phyloP scores from a whole-genome alignment of 2,888 invertebrate genomes.

The Drosophila macrospina region DNA sequence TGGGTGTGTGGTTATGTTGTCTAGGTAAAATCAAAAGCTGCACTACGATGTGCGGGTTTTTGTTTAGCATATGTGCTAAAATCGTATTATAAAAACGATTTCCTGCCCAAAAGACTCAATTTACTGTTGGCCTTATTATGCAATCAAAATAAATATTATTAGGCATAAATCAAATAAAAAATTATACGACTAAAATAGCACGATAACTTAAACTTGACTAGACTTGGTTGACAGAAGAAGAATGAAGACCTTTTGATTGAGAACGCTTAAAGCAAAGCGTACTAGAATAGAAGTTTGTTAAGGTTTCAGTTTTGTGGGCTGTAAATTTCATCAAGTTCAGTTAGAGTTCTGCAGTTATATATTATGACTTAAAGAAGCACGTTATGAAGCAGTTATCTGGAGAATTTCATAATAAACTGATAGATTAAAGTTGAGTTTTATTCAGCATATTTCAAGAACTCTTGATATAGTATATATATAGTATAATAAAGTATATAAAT shows the following conservation, averaged over 20 bases:
- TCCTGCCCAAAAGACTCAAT: conserved; percentile 55
- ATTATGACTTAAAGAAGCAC: not conserved
- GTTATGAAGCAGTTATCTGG: too few relatives aligned
- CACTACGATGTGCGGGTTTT: conserved; percentile 5
- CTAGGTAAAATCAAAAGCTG: conserved; percentile 18
- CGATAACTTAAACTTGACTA: not conserved
- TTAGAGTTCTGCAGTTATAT: not conserved
- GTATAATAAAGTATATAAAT: too few relatives aligned
- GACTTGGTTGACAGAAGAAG: too few relatives aligned
- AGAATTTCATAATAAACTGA: too few relatives aligned
- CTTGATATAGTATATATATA: too few relatives aligned
- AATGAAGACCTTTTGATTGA: too few relatives aligned
- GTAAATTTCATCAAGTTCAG: not conserved
- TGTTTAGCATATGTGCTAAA: conserved; percentile 63
- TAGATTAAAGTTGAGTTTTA: too few relatives aligned
- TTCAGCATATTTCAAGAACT: too few relatives aligned
- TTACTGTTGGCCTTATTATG: conserved; percentile 35
- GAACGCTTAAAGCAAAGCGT: too few relatives aligned
- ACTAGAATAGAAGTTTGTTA: too few relatives aligned
- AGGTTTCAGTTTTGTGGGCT: not conserved
- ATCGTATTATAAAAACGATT: conserved; percentile 61
- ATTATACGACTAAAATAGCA: conserved; percentile 14
- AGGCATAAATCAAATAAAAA: conserved; percentile 50
- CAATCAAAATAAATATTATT: conserved; percentile 45
- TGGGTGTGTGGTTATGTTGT: conserved; percentile 14